Evolutionary conservation across 1,140 invertebrate species (phyloP).

Genomic region (Oryzaephilus surinamensis): DNA sequence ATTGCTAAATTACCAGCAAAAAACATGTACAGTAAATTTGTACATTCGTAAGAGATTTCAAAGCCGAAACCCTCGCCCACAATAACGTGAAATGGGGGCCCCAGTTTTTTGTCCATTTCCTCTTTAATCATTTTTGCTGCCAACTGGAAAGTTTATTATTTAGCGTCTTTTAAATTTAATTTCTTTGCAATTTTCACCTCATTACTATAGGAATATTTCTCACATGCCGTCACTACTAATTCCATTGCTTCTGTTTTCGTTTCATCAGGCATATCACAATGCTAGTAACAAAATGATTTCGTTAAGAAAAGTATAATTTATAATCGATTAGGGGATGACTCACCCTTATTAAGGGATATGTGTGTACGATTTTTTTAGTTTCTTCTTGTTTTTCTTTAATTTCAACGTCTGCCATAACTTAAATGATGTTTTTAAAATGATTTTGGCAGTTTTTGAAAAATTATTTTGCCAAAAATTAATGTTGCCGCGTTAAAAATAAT

Average conservation of each 20-base stretch:
- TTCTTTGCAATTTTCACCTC: constrained; percentile 43
- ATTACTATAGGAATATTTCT: constrained; percentile 79
- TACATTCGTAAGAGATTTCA: constrained; percentile 82
- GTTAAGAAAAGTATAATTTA: constrained; percentile 5
- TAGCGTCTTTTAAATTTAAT: background rate
- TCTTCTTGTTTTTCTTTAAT: constrained; percentile 41
- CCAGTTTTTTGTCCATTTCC: constrained; percentile 88
- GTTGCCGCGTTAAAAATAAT: too few species aligned
- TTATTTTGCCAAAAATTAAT: too few species aligned
- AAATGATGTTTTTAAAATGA: too few species aligned
- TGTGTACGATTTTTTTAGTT: constrained; percentile 58
- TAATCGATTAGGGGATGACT: constrained; percentile 23
- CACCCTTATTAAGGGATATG: constrained; percentile 64
- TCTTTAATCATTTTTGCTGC: constrained; percentile 85
- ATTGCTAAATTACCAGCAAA: constrained; percentile 84
- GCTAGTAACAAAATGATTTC: constrained; percentile 39
- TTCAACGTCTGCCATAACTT: constrained; percentile 36
- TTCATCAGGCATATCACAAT: constrained; percentile 85
- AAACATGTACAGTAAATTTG: constrained; percentile 84
- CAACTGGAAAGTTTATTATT: constrained; percentile 37
- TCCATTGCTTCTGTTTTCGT: constrained; percentile 83
- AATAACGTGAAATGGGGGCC: constrained; percentile 83
- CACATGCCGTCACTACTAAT: constrained; percentile 80
- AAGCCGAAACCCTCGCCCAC: constrained; percentile 92
- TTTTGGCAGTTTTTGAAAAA: too few species aligned